Conservation (phyloP, 2,797 vertebrate species). For the Poeciliopsis infans region DNA sequence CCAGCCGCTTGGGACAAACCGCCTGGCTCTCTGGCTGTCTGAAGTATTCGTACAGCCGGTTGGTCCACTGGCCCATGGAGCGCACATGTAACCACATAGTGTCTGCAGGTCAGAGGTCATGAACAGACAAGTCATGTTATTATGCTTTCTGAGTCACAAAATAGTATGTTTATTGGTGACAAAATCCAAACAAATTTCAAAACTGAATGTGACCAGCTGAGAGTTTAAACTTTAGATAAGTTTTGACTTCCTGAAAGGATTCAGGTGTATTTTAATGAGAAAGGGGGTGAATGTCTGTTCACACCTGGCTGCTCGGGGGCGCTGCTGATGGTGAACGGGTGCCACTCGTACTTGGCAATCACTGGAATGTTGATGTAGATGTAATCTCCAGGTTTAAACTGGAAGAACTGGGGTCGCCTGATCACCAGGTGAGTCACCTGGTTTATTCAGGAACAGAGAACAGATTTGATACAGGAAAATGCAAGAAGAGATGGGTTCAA, state of each 20-base stretch:
- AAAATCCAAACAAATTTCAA: not conserved
- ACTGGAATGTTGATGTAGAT: slow-evolving; percentile 89
- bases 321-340: slow-evolving; percentile 94
- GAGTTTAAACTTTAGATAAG: not conserved
- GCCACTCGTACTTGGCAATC: slow-evolving; percentile 91
- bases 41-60: slow-evolving; percentile 86
- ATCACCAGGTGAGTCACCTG: slow-evolving; percentile 94
- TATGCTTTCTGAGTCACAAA: not conserved
- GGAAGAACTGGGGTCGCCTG: slow-evolving; percentile 84
- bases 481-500: not conserved
- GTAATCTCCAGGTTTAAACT: slow-evolving; percentile 90
- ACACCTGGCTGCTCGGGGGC: slow-evolving; percentile 90
- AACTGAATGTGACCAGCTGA: not conserved
- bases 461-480: not conserved
- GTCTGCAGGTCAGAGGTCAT: slow-evolving; percentile 72
- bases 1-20: slow-evolving; percentile 55
- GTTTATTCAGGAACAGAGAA: not conserved
- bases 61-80: slow-evolving; percentile 92
- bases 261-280: not conserved
- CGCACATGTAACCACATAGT: slow-evolving; percentile 89
- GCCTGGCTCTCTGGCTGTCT: slow-evolving; percentile 50
- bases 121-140: not conserved
- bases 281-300: not conserved
- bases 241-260: not conserved
- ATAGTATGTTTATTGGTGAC: not conserved